phyloP scores from a whole-genome alignment of 2,797 vertebrate species.

The Pelochelys cantorii region DNA sequence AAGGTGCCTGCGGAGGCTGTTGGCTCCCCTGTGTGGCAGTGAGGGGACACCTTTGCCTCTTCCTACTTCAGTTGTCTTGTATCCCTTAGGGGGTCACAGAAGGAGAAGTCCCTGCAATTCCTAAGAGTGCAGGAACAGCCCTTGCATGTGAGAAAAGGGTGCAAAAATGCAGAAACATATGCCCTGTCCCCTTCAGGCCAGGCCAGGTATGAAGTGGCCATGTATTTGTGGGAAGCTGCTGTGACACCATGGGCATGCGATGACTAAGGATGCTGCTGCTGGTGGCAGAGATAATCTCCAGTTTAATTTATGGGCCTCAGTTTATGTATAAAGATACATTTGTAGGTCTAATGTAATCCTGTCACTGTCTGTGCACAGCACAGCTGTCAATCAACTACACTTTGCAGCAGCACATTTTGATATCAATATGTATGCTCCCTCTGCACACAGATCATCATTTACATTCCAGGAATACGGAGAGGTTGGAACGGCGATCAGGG shows the following conservation, averaged over 20 bases:
- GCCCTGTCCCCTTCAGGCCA: background rate
- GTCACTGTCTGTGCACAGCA: background rate
- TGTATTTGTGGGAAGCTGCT: background rate
- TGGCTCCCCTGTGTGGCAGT: background rate
- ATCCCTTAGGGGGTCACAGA: background rate
- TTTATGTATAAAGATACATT: background rate
- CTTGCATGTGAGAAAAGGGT: background rate
- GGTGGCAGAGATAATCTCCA: fast-evolving
- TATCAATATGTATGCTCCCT: conserved; percentile 62
- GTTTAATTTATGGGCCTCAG: background rate
- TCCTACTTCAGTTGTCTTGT: background rate
- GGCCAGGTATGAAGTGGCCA: background rate
- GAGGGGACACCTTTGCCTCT: background rate
- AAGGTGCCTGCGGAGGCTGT: no score
- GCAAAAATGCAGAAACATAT: background rate
- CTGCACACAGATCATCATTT: conserved; percentile 49
- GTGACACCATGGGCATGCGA: background rate
- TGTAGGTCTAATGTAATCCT: conserved; percentile 4
- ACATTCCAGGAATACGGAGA: conserved; percentile 27
- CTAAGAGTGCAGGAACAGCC: background rate
- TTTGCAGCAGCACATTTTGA: conserved; percentile 48
- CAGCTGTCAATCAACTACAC: conserved; percentile 37
- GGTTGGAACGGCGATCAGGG: background rate
- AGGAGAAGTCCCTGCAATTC: background rate
- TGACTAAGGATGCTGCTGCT: background rate